These are phyloP conservation scores for Thalassophryne amazonica DNA, from an alignment of 2,797 vertebrate species.

Conservation along the genomic window DNA sequence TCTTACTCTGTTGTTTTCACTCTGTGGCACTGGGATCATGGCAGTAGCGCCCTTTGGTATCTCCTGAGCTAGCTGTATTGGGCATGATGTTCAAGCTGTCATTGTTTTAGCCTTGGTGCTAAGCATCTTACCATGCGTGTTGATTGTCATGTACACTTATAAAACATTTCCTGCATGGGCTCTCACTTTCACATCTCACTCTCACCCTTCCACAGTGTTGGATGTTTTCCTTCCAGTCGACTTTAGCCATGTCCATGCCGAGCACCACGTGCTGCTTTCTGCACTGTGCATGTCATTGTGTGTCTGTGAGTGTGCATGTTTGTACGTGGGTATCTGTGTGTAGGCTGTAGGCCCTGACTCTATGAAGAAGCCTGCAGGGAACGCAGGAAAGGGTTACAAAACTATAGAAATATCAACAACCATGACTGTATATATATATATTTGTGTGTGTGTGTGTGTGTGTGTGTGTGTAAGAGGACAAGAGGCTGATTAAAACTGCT, in stretches of 20 bases:
- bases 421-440: too few relatives aligned
- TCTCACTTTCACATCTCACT: not conserved
- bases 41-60: conserved; percentile 51
- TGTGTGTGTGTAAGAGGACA: not conserved
- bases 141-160: conserved; percentile 13
- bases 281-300: conserved; percentile 28
- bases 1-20: conserved; percentile 24
- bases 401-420: too few relatives aligned
- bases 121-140: conserved; percentile 38
- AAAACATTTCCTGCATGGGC: conserved; percentile 21
- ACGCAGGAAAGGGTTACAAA: not conserved
- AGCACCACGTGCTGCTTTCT: conserved; percentile 33
- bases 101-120: conserved; percentile 45
- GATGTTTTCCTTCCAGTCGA: conserved; percentile 56
- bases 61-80: conserved; percentile 54
- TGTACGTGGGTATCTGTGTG: conserved; percentile 6
- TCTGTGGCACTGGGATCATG: conserved; percentile 41
- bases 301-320: conserved; percentile 1
- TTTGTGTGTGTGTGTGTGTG: not conserved
- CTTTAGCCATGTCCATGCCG: conserved; percentile 62
- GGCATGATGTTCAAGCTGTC: conserved; percentile 50
- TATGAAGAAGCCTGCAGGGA: conserved; percentile 21
- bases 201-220: conserved; percentile 37
- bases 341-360: conserved; percentile 24
- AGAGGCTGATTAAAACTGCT: conserved; percentile 26